Conservation (phyloP, 2,797 vertebrate species). For the Eutrigla gurnardus region DNA sequence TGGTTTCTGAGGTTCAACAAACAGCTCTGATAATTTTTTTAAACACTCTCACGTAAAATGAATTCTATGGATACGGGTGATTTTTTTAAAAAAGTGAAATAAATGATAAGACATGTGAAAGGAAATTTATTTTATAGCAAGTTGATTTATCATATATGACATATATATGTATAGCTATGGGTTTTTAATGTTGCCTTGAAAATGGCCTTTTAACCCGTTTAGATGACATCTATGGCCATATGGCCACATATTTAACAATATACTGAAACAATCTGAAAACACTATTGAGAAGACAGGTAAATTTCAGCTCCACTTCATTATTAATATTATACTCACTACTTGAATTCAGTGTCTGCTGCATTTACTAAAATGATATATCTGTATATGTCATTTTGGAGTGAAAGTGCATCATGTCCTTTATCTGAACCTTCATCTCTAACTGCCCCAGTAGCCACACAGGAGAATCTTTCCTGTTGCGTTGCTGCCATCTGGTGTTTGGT, state of each 20-base stretch:
- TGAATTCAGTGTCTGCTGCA: no score
- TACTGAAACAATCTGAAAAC: no score
- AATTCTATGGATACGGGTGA: neutral
- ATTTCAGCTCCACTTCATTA: neutral
- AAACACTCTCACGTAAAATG: neutral
- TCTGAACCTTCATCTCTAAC: neutral
- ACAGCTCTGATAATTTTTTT: neutral
- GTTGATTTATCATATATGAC: neutral
- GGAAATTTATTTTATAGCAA: neutral
- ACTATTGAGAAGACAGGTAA: no score
- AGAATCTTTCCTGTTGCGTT: neutral
- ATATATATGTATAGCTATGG: neutral
- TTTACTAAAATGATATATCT: neutral
- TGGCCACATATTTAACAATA: no score
- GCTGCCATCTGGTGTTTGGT: slow-evolving; percentile 59
- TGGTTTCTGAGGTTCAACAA: neutral
- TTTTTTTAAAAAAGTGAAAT: neutral
- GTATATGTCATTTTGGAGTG: neutral
- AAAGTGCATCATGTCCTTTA: neutral
- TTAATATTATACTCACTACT: neutral
- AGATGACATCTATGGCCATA: no score
- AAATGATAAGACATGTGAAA: neutral
- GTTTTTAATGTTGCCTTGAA: no score
- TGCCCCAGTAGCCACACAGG: neutral
- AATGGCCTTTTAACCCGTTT: no score